phyloP scores from a whole-genome alignment of 2,113 vertebrate genomes.

The Campylomormyrus tamandua region DNA sequence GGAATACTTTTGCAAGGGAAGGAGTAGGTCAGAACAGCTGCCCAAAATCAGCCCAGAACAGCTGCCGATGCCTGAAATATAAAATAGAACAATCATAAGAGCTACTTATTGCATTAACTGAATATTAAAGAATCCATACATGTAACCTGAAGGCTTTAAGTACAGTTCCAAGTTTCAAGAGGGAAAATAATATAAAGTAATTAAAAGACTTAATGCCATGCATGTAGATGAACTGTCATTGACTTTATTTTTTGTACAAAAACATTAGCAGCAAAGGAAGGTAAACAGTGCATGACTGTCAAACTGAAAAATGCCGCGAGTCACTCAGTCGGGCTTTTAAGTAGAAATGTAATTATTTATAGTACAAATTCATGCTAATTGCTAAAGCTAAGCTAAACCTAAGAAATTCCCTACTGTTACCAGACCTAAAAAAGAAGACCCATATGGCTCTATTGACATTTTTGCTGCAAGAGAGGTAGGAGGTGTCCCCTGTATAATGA shows the following conservation, averaged over 20 bases:
- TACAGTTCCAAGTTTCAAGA: not conserved
- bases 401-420: not conserved
- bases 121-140: not conserved
- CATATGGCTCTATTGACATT: not conserved
- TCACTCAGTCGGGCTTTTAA: not conserved
- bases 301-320: not conserved
- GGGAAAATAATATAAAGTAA: not conserved
- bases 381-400: not conserved
- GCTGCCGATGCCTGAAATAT: not conserved
- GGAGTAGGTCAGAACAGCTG: not conserved
- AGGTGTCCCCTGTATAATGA: not conserved
- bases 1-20: not conserved
- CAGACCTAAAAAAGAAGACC: not conserved
- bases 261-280: not conserved
- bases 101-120: not conserved
- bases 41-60: not conserved
- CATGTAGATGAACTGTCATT: not conserved
- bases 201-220: not conserved
- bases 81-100: not conserved
- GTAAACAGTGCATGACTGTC: not conserved
- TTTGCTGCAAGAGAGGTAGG: not conserved
- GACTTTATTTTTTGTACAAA: not conserved
- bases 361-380: not conserved
- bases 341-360: not conserved
- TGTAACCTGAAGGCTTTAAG: not conserved